These are phyloP conservation scores for Amphiprion ocellaris DNA, from an alignment of 2,113 vertebrate species.

Conservation along the genomic window DNA sequence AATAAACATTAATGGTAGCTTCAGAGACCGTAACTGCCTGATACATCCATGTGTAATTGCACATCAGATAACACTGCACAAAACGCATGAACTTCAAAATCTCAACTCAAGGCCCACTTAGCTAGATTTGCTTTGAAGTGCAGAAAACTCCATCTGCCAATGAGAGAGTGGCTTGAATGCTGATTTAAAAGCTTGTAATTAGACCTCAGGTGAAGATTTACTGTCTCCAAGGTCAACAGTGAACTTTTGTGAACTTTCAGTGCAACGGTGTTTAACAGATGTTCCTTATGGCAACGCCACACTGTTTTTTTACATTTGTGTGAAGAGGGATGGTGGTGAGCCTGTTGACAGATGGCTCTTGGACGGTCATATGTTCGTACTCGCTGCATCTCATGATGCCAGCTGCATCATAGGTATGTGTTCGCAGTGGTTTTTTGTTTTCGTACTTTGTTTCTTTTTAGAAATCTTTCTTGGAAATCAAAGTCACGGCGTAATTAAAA, in stretches of 20 bases:
- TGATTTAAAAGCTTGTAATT: neutral
- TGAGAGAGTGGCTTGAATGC: neutral
- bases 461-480: neutral
- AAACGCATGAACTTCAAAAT: neutral
- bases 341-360: slow-evolving; percentile 26
- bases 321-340: neutral
- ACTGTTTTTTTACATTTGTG: slow-evolving; percentile 30
- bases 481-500: neutral
- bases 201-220: neutral
- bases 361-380: slow-evolving; percentile 36
- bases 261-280: slow-evolving; percentile 4
- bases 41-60: too few relatives aligned
- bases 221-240: slow-evolving; percentile 2
- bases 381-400: slow-evolving; percentile 37
- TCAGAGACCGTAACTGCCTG: too few relatives aligned
- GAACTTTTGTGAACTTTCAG: slow-evolving; percentile 18
- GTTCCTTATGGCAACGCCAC: slow-evolving; percentile 16
- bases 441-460: neutral
- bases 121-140: neutral
- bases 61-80: too few relatives aligned
- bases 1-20: too few relatives aligned
- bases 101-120: neutral
- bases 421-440: neutral
- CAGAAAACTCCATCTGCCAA: neutral
- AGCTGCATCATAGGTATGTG: slow-evolving; percentile 31